Evolutionary conservation across 2,113 vertebrate genomes (phyloP).

Genomic region (Trochalopteron elliotii): DNA sequence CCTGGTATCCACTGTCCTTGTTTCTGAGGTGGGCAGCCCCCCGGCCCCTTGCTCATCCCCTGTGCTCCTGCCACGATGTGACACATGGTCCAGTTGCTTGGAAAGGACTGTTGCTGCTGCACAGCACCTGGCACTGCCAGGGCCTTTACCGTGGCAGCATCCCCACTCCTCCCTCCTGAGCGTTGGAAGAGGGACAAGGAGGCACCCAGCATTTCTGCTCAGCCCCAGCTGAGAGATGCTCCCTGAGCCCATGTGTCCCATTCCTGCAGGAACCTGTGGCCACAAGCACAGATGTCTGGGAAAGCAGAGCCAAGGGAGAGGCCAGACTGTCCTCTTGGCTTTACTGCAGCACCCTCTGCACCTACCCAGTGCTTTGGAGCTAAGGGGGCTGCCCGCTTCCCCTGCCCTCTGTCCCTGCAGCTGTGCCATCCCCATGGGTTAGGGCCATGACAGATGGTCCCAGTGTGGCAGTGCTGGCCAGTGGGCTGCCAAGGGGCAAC

Average conservation of each 20-base stretch:
- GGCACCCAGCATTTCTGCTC: not conserved
- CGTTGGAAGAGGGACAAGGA: accelerated
- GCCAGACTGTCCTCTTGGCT: not conserved
- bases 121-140: not conserved
- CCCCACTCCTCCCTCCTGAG: accelerated
- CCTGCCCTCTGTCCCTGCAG: not conserved
- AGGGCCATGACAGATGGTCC: not conserved
- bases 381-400: not conserved
- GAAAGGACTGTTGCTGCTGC: not conserved
- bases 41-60: not conserved
- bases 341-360: not conserved
- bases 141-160: accelerated
- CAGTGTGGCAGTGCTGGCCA: not conserved
- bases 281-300: not conserved
- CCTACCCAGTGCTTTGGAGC: not conserved
- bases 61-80: not conserved
- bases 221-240: not conserved
- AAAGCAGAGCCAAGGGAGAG: not conserved
- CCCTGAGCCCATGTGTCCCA: not conserved
- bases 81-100: accelerated
- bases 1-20: accelerated
- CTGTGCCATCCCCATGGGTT: not conserved
- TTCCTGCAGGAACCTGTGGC: not conserved
- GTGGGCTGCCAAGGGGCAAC: not conserved
- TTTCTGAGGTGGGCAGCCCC: not conserved